A percentile compares a stretch with the other conserved stretches of the same genome.
phyloP scores from a whole-genome alignment of 2,888 invertebrate genomes.

The Orthosia cruda region DNA sequence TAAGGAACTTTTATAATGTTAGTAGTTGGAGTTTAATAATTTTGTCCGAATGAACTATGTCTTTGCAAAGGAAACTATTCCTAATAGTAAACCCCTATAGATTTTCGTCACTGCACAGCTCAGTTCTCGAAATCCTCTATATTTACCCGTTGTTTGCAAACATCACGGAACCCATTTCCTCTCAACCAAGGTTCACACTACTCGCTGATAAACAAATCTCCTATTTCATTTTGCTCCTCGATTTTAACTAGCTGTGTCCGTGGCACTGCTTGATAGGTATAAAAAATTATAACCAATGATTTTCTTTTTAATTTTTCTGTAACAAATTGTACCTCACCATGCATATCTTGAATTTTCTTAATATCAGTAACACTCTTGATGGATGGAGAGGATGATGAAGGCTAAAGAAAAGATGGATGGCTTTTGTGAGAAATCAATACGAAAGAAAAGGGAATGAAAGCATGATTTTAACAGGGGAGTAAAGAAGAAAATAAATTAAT shows the following conservation, averaged over 20 bases:
- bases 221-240: neutral
- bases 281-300: neutral
- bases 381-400: too few relatives aligned
- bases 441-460: too few relatives aligned
- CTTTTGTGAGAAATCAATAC: too few relatives aligned
- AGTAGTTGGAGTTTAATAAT: neutral
- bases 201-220: conserved; percentile 38
- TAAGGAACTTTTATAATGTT: too few relatives aligned
- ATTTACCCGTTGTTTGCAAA: conserved; percentile 50
- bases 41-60: neutral
- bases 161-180: conserved; percentile 49
- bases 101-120: neutral
- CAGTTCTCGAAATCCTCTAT: conserved; percentile 27
- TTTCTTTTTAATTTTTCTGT: neutral
- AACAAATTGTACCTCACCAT: neutral
- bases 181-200: conserved; percentile 30
- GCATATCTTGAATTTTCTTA: neutral
- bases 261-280: neutral
- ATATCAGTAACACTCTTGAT: too few relatives aligned
- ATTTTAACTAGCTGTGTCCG: too few relatives aligned
- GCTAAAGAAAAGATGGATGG: too few relatives aligned
- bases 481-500: too few relatives aligned
- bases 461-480: too few relatives aligned
- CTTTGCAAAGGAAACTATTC: neutral
- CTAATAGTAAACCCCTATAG: neutral